Base-by-base conservation (phyloP, 1,140 invertebrate species). In the Globodera rostochiensis region DNA sequence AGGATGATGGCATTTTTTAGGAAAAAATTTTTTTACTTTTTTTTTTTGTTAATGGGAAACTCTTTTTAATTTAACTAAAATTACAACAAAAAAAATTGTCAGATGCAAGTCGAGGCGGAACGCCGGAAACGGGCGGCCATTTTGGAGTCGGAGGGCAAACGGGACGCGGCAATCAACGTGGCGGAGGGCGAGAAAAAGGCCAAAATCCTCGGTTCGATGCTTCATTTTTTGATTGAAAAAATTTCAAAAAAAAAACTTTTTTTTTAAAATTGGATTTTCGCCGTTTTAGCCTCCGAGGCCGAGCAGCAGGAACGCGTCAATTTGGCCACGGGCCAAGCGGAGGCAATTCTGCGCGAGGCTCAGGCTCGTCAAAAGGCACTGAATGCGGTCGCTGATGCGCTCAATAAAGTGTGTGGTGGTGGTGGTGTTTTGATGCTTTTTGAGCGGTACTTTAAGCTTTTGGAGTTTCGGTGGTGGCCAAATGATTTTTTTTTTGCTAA, bases 41-140 rank as follows among this genome's bases (percentile, higher is more conserved):
- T 36, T 36, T 36, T 36, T 36, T 36, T 36, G 1, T 36, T 36
- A 36, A 36, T 36, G 25, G 25, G 25, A 36, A 36, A 36, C 36
- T 36, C 36, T 36, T 3, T 36, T 36, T 36, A 36, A 36, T 36
- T 36, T 36, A 36, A 36, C 25, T 36, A 36, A 36, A 36, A 36
- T 36, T 36, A 36, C 25, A 36, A 36, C 25, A 36, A 36, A 0
- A 36, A 50, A 80, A 60, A n/a, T 75, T 53, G 99, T 96, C 80
- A 84, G 91, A 98, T 98, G 96, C 97, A 99, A 92, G 96, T 99
- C 0, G 97, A 98, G 92, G 97, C 97, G 0, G 97, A 99, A 91
- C 91, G 98, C 74, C 94, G 94, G 88, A 99, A 99, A 91, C 92
- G 98, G 88, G 98, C 98, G 0, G 94, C 95, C 19, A 95, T 99